phyloP scores from a whole-genome alignment of 64 coral and sea anemone genomes.

The Stichodactyla helianthus region DNA sequence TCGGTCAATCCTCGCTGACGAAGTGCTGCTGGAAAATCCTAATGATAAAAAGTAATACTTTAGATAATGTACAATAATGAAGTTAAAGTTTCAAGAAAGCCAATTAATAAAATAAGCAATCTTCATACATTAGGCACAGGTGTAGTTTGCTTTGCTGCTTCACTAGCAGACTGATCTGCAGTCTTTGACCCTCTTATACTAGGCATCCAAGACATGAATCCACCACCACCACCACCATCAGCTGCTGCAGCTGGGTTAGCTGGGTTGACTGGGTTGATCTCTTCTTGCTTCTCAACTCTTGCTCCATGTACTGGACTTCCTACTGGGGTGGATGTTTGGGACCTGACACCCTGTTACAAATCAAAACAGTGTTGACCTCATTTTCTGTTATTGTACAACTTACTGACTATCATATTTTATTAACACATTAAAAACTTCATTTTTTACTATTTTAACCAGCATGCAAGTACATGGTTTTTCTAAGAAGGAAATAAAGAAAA shows the following conservation, averaged over 20 bases:
- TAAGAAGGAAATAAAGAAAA: too few species aligned
- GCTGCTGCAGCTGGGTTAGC: slow-evolving; percentile 36
- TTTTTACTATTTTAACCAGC: too few species aligned
- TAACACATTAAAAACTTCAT: too few species aligned
- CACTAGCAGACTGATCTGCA: slow-evolving; percentile 10
- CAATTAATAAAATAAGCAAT: background rate
- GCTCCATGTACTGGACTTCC: slow-evolving; percentile 33
- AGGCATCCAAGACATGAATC: slow-evolving; percentile 90
- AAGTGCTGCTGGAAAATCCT: slow-evolving; percentile 58
- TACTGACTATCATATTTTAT: too few species aligned
- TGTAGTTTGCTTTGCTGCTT: slow-evolving; percentile 15
- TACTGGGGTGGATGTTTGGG: slow-evolving; percentile 52
- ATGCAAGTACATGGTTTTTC: too few species aligned
- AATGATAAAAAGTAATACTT: background rate
- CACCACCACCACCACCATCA: slow-evolving; percentile 28
- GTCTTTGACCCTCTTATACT: slow-evolving; percentile 44
- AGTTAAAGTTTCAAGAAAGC: background rate
- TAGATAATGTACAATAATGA: background rate
- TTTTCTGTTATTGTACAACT: too few species aligned
- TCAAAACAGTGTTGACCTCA: background rate
- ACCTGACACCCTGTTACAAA: slow-evolving; percentile 29
- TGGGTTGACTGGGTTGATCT: background rate
- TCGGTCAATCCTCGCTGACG: slow-evolving; percentile 79
- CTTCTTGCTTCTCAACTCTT: background rate
- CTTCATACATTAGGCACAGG: slow-evolving; percentile 10